A percentile compares a stretch with the other conserved stretches of the same genome.
phyloP scores from a whole-genome alignment of 2,797 vertebrate genomes.

The Oophaga sylvatica region DNA sequence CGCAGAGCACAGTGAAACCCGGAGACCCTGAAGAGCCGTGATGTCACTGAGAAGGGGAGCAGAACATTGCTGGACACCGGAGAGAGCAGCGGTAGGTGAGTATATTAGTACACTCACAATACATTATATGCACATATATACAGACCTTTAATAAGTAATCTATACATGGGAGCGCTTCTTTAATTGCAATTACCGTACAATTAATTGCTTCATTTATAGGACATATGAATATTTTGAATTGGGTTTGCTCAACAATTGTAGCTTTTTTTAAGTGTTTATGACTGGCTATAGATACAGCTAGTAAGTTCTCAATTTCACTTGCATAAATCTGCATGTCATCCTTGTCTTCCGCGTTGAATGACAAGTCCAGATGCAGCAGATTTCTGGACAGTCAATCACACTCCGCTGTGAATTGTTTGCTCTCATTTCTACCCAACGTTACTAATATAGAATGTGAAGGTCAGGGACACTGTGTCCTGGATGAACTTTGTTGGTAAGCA shows the following conservation, averaged over 20 bases:
- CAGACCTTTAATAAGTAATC: too few species aligned
- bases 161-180: not conserved
- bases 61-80: too few species aligned
- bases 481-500: not conserved
- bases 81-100: too few species aligned
- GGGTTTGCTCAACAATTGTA: too few species aligned
- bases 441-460: not conserved
- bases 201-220: not conserved
- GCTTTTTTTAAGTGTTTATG: too few species aligned
- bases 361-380: not conserved
- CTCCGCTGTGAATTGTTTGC: not conserved
- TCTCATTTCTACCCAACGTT: not conserved
- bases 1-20: too few species aligned
- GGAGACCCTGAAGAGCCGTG: too few species aligned
- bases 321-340: not conserved
- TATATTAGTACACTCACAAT: too few species aligned
- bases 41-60: too few species aligned
- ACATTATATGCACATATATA: too few species aligned
- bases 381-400: not conserved
- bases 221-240: not conserved
- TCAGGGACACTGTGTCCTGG: not conserved
- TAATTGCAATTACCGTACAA: not conserved
- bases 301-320: too few species aligned
- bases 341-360: not conserved
- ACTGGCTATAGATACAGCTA: too few species aligned